Evolutionary conservation across 2,888 invertebrate species (phyloP).

Genomic region (Agrotis puta): DNA sequence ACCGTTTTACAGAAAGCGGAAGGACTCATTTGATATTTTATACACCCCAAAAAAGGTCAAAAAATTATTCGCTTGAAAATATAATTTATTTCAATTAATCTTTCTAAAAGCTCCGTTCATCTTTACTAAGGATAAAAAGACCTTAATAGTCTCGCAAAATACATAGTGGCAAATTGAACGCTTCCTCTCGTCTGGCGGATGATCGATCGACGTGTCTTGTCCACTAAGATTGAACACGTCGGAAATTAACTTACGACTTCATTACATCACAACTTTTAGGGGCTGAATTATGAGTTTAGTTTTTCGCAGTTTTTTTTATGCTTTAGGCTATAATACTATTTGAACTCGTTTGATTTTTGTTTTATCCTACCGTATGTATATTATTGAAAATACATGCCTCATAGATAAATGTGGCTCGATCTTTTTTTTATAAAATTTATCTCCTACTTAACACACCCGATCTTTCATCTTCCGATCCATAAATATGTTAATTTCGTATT

Average conservation of each 20-base stretch:
- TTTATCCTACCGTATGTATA: too few relatives aligned
- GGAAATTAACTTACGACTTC: constrained; percentile 33
- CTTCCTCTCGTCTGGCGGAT: constrained; percentile 43
- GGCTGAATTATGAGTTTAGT: neutral
- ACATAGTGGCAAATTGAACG: constrained; percentile 45
- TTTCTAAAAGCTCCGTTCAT: neutral
- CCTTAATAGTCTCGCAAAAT: constrained; percentile 7
- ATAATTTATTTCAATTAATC: neutral
- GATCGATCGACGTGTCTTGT: constrained; percentile 57
- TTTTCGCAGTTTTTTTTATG: neutral
- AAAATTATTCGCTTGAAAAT: too few relatives aligned
- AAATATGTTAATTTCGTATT: neutral
- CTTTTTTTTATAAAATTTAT: too few relatives aligned
- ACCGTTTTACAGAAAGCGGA: too few relatives aligned
- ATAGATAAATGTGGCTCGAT: too few relatives aligned
- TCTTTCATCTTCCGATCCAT: too few relatives aligned
- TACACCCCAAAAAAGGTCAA: too few relatives aligned
- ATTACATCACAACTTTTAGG: constrained; percentile 18
- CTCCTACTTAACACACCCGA: neutral
- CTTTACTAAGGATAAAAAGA: neutral
- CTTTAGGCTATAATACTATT: too few relatives aligned
- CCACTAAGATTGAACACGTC: constrained; percentile 38
- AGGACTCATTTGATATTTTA: too few relatives aligned
- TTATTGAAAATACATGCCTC: too few relatives aligned
- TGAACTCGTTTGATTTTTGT: too few relatives aligned